A percentile compares a stretch with the other conserved stretches of the same genome.
Evolutionary conservation across 2,797 vertebrate genomes (phyloP).

Genomic region (Scolopax rusticola): DNA sequence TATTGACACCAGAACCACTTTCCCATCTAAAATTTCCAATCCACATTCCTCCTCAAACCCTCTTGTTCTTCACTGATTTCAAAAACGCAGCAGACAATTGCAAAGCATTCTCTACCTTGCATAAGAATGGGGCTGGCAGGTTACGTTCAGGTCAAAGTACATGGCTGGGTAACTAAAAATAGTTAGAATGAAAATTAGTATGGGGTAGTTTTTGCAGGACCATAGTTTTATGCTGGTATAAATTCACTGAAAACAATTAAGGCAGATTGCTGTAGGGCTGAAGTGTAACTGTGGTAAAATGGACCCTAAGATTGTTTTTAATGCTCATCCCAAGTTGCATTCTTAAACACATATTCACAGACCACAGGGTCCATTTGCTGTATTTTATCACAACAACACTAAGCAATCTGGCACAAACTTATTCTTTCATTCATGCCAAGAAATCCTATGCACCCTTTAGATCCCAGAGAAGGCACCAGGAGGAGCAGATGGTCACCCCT

Average conservation of each 20-base stretch:
- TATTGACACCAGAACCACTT: background rate
- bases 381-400: constrained; percentile 30
- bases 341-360: constrained; percentile 52
- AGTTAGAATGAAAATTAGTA: background rate
- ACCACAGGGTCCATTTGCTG: constrained; percentile 26
- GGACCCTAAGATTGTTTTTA: background rate
- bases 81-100: background rate
- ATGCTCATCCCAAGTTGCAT: constrained; percentile 1
- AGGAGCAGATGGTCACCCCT: background rate
- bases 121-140: background rate
- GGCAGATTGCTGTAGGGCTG: background rate
- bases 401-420: constrained; percentile 32
- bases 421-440: constrained; percentile 8
- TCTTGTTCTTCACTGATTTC: background rate
- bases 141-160: background rate
- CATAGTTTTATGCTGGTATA: background rate
- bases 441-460: background rate
- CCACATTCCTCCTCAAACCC: background rate
- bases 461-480: background rate
- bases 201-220: background rate
- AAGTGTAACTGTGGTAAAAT: background rate
- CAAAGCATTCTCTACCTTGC: background rate
- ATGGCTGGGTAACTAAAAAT: background rate
- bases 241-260: constrained; percentile 15
- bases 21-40: background rate